Percentiles rank a stretch among this genome's conserved stretches.
These are phyloP conservation scores for Pagrus major DNA, from an alignment of 2,113 vertebrate species.

Conservation along the genomic window DNA sequence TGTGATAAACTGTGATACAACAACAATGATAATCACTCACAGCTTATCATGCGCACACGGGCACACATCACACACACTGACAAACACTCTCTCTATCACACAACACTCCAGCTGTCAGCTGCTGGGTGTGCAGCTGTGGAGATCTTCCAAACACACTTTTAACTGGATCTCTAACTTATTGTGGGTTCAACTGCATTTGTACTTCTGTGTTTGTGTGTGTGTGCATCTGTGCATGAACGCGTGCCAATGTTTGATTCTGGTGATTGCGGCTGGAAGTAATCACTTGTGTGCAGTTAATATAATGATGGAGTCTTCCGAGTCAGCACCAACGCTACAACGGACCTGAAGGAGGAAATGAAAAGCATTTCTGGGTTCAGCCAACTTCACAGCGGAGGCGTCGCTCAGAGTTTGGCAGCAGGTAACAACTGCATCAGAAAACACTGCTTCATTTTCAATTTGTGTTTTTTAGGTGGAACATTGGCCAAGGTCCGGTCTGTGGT, in stretches of 20 bases:
- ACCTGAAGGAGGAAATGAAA: constrained; percentile 14
- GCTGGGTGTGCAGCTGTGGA: constrained; percentile 74
- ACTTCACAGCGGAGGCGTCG: not conserved
- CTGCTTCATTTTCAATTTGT: not conserved
- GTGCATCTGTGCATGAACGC: constrained; percentile 37
- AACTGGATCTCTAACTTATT: constrained; percentile 51
- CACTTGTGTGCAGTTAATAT: constrained; percentile 47
- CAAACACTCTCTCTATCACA: constrained; percentile 27
- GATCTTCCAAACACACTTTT: constrained; percentile 48
- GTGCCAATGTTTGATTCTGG: constrained; percentile 60
- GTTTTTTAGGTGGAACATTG: constrained; percentile 5
- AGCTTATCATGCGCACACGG: constrained; percentile 41
- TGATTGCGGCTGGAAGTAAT: constrained; percentile 59
- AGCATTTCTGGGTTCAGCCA: constrained; percentile 26
- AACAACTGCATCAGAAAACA: not conserved
- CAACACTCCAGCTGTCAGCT: constrained; percentile 82
- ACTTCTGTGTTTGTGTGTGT: constrained; percentile 9
- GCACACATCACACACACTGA: constrained; percentile 20
- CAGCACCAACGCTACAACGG: not conserved
- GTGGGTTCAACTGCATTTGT: constrained; percentile 35
- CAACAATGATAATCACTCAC: constrained; percentile 58
- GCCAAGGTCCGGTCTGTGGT: not conserved
- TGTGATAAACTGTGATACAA: constrained; percentile 66
- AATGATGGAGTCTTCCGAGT: constrained; percentile 29
- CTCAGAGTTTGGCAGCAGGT: constrained; percentile 23